Evolutionary conservation across 2,113 vertebrate genomes (phyloP).

Genomic region (Pithys albifrons): DNA sequence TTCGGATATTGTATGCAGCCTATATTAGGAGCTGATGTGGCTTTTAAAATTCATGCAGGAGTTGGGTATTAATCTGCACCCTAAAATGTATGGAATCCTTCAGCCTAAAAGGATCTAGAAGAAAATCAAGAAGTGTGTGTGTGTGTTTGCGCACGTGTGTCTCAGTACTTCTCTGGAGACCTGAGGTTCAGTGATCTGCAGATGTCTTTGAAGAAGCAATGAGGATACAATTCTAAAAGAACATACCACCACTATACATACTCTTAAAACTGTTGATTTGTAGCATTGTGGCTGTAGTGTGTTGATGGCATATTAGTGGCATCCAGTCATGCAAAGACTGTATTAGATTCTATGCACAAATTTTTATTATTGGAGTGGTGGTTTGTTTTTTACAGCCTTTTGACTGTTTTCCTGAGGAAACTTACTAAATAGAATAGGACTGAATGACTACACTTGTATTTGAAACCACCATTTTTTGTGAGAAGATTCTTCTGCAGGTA

Average conservation of each 20-base stretch:
- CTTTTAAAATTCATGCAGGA: slow-evolving; percentile 68
- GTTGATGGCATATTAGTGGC: slow-evolving; percentile 51
- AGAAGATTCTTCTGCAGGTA: slow-evolving; percentile 3
- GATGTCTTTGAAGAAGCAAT: slow-evolving; percentile 60
- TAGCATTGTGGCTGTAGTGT: slow-evolving; percentile 56
- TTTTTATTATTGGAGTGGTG: slow-evolving; percentile 40
- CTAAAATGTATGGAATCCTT: slow-evolving; percentile 63
- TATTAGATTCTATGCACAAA: slow-evolving; percentile 67
- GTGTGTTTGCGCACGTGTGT: not conserved
- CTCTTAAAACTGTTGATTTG: slow-evolving; percentile 57
- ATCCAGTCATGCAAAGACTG: slow-evolving; percentile 55
- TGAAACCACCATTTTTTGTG: slow-evolving; percentile 51
- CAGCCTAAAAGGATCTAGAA: slow-evolving; percentile 62
- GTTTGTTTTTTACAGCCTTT: slow-evolving; percentile 54
- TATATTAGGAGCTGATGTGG: slow-evolving; percentile 72
- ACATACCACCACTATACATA: slow-evolving; percentile 42
- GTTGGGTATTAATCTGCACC: slow-evolving; percentile 65
- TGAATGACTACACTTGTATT: slow-evolving; percentile 18
- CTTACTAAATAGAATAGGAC: slow-evolving; percentile 33
- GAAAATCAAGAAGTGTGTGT: slow-evolving; percentile 43
- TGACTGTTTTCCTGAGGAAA: slow-evolving; percentile 60
- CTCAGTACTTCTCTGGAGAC: slow-evolving; percentile 45
- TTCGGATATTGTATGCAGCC: slow-evolving; percentile 72
- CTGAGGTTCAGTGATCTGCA: slow-evolving; percentile 23
- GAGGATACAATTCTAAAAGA: slow-evolving; percentile 57